Base-by-base conservation (phyloP, 2,113 vertebrate species). In the Spea bombifrons region DNA sequence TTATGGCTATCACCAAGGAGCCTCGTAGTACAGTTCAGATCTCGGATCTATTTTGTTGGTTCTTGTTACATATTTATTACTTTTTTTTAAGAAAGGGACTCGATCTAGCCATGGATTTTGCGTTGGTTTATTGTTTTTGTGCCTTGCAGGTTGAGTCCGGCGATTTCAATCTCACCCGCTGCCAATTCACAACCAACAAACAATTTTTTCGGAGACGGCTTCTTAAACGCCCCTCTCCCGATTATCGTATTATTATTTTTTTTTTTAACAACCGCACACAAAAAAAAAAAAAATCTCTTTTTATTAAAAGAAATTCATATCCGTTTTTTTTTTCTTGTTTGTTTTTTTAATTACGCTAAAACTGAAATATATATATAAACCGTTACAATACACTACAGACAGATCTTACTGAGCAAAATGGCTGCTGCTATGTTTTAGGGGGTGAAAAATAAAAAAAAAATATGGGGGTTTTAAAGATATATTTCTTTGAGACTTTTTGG, bases 391-490 rank as follows among this genome's bases (percentile, higher is more conserved):
- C 71, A 80, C 71, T 72, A 71, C 76, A 77, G 17, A 61, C 67
- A 71, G 67, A 80, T 80, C 71, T 68, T 80, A 68, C 78, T 80
- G 78, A 80, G 78, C 78, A 80, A 80, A 80, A 80, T 80, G 78
- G 78, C 78, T 80, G 78, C 71, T 80, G 68, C 78, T 80, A 80
- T 16, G 43, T 73, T 73, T 67, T 48, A 73, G 74, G 53, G 55
- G 17, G 67, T 61, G 59, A 57, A 57, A 72, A 3, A 57, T 70
- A 53, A 4, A 13, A 30, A 53, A 4, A 13, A 30, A 30, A 30
- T 30, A 30, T 30, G 6, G 53, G 12, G 67, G 16, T 8, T 45
- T 3, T 30, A 53, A 71, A 71, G n/a, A 3, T 48, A 3, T 73
- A 66, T 65, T 71, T 78, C 52, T 46, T 70, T 70, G 10, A 3